These are phyloP conservation scores for Sturmia bella DNA, from an alignment of 2,888 invertebrate species.

Conservation along the genomic window DNA sequence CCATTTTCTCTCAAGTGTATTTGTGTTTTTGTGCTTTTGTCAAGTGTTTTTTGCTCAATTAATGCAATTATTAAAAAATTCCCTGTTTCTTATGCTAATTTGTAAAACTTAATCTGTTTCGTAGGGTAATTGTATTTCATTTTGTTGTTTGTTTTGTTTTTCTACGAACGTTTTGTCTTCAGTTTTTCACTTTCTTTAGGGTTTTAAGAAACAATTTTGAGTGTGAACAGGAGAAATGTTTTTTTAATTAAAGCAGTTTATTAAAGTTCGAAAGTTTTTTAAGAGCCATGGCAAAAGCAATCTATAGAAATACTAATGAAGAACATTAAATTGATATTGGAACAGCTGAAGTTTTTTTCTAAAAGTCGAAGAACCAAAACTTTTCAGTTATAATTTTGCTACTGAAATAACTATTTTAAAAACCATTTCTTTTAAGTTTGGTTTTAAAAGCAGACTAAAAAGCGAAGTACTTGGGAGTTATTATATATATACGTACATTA, in stretches of 20 bases:
- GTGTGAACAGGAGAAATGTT: not conserved
- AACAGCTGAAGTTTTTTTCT: too few species aligned
- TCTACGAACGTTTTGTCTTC: conserved; percentile 13
- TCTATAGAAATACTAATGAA: too few species aligned
- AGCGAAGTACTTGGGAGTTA: too few species aligned
- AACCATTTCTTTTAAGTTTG: too few species aligned
- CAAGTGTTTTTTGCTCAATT: conserved; percentile 70
- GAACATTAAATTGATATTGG: too few species aligned
- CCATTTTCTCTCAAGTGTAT: conserved; percentile 40
- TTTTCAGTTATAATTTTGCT: too few species aligned
- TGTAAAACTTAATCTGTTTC: conserved; percentile 69
- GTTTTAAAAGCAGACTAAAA: too few species aligned
- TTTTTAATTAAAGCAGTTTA: not conserved
- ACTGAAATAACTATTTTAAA: too few species aligned
- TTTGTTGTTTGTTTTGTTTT: not conserved
- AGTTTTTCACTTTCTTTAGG: conserved; percentile 37
- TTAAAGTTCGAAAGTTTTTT: conserved; percentile 3
- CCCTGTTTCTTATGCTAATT: conserved; percentile 69
- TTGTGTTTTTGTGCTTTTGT: conserved; percentile 60
- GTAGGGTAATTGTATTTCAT: conserved; percentile 35
- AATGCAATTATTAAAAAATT: conserved; percentile 68
- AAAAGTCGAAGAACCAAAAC: too few species aligned
- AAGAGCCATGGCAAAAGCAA: too few species aligned
- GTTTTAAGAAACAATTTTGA: conserved; percentile 6
- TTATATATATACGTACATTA: too few species aligned